phyloP scores from a whole-genome alignment of 1,140 invertebrate species.

The Andricus grossulariae region DNA sequence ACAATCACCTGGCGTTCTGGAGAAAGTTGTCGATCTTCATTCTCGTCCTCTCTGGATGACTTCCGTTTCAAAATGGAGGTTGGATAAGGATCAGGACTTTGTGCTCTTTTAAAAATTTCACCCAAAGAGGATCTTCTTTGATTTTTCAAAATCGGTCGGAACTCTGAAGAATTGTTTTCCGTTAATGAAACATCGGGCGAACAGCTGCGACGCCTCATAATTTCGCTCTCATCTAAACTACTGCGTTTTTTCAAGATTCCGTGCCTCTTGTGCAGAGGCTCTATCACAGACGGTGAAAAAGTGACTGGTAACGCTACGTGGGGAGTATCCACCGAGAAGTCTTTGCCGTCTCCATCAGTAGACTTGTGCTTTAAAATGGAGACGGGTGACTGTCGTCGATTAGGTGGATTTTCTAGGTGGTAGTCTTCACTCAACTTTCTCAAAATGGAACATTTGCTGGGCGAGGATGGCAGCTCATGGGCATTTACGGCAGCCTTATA shows the following conservation, averaged over 20 bases:
- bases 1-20: conserved; percentile 78
- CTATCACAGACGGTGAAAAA: conserved; percentile 72
- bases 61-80: conserved; percentile 84
- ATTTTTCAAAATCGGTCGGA: conserved; percentile 82
- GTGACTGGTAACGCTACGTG: conserved; percentile 57
- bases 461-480: conserved; percentile 51
- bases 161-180: conserved; percentile 77
- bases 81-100: conserved; percentile 75
- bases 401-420: conserved; percentile 53
- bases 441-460: conserved; percentile 62
- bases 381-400: conserved; percentile 76
- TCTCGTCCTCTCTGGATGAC: conserved; percentile 79
- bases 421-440: conserved; percentile 67
- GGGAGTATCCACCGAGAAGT: conserved; percentile 69
- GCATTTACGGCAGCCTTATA: conserved; percentile 18
- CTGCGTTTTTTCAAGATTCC: conserved; percentile 88
- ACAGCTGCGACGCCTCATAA: conserved; percentile 80
- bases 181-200: conserved; percentile 81
- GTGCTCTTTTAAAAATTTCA: conserved; percentile 79
- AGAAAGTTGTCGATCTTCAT: conserved; percentile 75
- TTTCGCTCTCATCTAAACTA: conserved; percentile 86
- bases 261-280: conserved; percentile 79
- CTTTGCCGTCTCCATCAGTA: conserved; percentile 75
- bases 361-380: conserved; percentile 89
- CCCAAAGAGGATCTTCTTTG: conserved; percentile 81